Evolutionary conservation across 2,888 invertebrate genomes (phyloP), one percentile per base, ranked within the genome.

Genomic region (Cabera pusaria): DNA sequence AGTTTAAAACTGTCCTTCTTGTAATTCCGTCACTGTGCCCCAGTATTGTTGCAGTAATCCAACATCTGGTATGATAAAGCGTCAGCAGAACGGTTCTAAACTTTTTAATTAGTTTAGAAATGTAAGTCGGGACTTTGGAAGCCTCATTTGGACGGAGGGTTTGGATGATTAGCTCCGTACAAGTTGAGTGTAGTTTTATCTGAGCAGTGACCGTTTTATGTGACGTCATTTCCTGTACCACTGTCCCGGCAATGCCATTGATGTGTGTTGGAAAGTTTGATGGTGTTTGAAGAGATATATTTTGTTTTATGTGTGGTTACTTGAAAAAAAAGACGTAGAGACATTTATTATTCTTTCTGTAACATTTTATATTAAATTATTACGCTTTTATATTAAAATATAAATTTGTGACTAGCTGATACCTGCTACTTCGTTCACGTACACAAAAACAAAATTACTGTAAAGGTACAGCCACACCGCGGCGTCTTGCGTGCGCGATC

Each of bases 101-200:
- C 43, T 52, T 52, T 52, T 52, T 52, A 52, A 52, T 52, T 52
- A 52, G 49, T 49, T 49, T 43, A 34, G 31, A 38, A 49, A 50
- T 49, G 42, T 40, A 38, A 39, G 39, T 31, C 17, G 24, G 25
- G 8, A 4, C 10, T 31, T 26, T 11, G n/a, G 31, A 32, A 38
- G 21, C 19, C 26, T 31, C 31, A 38, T 38, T 38, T 17, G 20
- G 21, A 31, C 20, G 37, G 19, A 31, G 29, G 28, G 23, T 20
- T 25, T 21, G 12, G 31, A 31, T 38, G 31, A 38, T 38, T 32
- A 38, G 37, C 16, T 20, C 32, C 24, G 21, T 26, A 10, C 11
- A 20, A n/a, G 21, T 37, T 25, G 6, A 37, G 21, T 21, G 16
- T 20, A 17, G 31, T 38, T 38, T 31, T 31, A 31, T 31, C 25